A percentile compares a stretch with the other conserved stretches of the same genome.
Conservation (phyloP, 2,888 invertebrate species). For the Ischnura elegans region DNA sequence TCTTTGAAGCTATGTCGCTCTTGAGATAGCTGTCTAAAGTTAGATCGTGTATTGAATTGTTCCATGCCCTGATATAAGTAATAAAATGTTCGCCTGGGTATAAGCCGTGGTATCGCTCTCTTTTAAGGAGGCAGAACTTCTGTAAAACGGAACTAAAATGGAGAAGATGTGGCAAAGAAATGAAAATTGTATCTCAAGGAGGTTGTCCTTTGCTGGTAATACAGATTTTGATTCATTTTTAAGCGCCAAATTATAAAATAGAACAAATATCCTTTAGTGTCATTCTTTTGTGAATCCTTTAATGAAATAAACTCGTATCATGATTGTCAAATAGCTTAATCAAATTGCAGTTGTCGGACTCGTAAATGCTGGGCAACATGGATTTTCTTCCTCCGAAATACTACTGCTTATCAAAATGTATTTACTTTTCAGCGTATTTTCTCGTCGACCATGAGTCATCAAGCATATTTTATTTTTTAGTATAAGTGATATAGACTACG, state of each 20-base stretch:
- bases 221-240: not conserved
- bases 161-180: not conserved
- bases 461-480: too few relatives aligned
- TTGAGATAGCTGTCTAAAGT: not conserved
- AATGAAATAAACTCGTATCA: too few relatives aligned
- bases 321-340: too few relatives aligned
- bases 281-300: too few relatives aligned
- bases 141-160: not conserved
- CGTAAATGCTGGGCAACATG: too few relatives aligned
- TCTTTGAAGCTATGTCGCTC: not conserved
- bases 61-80: not conserved
- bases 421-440: too few relatives aligned
- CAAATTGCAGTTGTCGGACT: too few relatives aligned
- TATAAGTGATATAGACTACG: too few relatives aligned
- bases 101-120: not conserved
- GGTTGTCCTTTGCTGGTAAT: not conserved
- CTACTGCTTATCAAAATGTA: too few relatives aligned
- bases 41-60: not conserved
- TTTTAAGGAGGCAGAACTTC: not conserved
- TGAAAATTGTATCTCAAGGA: not conserved
- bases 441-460: too few relatives aligned
- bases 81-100: too few relatives aligned
- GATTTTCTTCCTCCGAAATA: too few relatives aligned
- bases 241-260: not conserved
- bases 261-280: not conserved